phyloP scores from a whole-genome alignment of 2,113 vertebrate species.

The Ammodytes dubius region DNA sequence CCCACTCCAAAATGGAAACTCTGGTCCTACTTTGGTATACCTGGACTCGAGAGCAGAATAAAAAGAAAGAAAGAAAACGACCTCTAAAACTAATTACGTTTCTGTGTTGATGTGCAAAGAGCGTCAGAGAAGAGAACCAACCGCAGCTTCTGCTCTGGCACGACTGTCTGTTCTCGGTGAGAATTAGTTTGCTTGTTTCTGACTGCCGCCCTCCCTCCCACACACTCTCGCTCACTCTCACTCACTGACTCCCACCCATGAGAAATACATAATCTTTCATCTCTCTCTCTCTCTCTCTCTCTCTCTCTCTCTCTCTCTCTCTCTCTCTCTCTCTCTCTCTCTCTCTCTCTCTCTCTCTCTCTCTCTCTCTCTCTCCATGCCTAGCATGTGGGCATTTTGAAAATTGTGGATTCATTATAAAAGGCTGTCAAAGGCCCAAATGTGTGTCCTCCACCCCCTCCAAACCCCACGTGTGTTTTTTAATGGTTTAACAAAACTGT shows the following conservation, averaged over 20 bases:
- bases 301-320: slow-evolving; percentile 50
- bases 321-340: slow-evolving; percentile 25
- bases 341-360: slow-evolving; percentile 28
- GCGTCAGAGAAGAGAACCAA: slow-evolving; percentile 58
- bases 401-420: slow-evolving; percentile 64
- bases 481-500: slow-evolving; percentile 31
- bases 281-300: slow-evolving; percentile 46
- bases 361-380: slow-evolving; percentile 1
- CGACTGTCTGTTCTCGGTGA: slow-evolving; percentile 71
- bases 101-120: slow-evolving; percentile 29
- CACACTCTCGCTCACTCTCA: slow-evolving; percentile 68
- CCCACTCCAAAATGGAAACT: slow-evolving; percentile 69
- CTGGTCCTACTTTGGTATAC: slow-evolving; percentile 38
- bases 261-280: slow-evolving; percentile 78
- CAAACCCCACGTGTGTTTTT: slow-evolving; percentile 13
- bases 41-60: not conserved
- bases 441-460: slow-evolving; percentile 16
- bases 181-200: slow-evolving; percentile 79
- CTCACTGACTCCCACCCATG: slow-evolving; percentile 78
- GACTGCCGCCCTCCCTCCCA: slow-evolving; percentile 76
- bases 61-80: not conserved
- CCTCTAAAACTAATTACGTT: not conserved
- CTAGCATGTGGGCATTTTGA: slow-evolving; percentile 65
- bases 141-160: slow-evolving; percentile 61
- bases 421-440: slow-evolving; percentile 44